Conservation (phyloP, 2,113 vertebrate species). For the Cranoglanis bouderius region DNA sequence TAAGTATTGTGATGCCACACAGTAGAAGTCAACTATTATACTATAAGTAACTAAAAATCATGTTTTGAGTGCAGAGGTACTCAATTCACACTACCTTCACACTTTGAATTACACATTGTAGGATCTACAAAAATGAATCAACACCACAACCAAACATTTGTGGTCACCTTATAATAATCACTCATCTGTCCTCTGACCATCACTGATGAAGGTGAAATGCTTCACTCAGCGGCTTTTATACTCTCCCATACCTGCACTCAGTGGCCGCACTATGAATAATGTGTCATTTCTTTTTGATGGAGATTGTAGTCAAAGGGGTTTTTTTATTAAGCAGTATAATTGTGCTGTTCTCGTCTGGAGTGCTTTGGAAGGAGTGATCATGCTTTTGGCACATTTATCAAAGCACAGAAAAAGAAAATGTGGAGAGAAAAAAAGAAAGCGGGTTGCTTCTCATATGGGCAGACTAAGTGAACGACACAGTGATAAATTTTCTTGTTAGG, state of each 20-base stretch:
- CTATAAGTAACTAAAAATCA: background rate
- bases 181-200: slow-evolving; percentile 32
- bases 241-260: slow-evolving; percentile 56
- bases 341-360: slow-evolving; percentile 72
- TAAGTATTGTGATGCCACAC: background rate
- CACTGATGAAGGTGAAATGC: slow-evolving; percentile 37
- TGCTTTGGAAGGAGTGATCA: slow-evolving; percentile 74
- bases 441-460: slow-evolving; percentile 73
- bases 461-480: slow-evolving; percentile 90
- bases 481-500: slow-evolving; percentile 99
- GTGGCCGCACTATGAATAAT: slow-evolving; percentile 60
- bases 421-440: slow-evolving; percentile 55
- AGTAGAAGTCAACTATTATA: background rate
- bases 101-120: background rate
- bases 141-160: background rate
- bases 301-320: slow-evolving; percentile 64
- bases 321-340: slow-evolving; percentile 76
- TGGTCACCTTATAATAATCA: slow-evolving; percentile 24
- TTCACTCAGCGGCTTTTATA: slow-evolving; percentile 28
- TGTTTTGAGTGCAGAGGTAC: background rate
- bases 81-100: background rate
- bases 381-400: slow-evolving; percentile 89
- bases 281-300: slow-evolving; percentile 67
- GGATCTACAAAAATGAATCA: background rate
- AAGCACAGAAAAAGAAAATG: slow-evolving; percentile 76